phyloP scores from a whole-genome alignment of 2,113 vertebrate species.

The Gadus macrocephalus region DNA sequence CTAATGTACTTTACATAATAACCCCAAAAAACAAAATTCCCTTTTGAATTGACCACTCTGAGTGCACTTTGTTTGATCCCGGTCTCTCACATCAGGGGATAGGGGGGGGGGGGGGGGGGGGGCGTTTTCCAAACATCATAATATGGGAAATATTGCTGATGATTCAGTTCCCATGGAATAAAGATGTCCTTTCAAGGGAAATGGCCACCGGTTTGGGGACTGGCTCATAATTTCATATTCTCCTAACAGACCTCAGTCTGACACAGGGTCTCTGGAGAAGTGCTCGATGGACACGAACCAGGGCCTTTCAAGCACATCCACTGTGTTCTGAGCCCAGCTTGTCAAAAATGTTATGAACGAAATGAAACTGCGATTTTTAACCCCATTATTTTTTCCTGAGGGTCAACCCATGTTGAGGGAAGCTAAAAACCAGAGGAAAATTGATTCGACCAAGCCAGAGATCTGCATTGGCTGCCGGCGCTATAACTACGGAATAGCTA shows the following conservation, averaged over 20 bases:
- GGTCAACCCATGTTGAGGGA: too few relatives aligned
- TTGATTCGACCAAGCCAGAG: too few relatives aligned
- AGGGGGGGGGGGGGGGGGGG: not conserved
- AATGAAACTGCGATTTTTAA: too few relatives aligned
- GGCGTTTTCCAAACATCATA: not conserved
- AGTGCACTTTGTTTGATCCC: not conserved
- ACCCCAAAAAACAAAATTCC: too few relatives aligned
- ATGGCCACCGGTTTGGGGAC: constrained; percentile 2
- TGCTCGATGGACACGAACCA: not conserved
- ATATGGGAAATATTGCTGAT: constrained; percentile 34
- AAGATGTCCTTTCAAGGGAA: constrained; percentile 19
- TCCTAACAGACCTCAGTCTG: constrained; percentile 31
- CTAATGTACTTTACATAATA: too few relatives aligned
- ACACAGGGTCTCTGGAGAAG: constrained; percentile 1
- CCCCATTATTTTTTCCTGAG: too few relatives aligned
- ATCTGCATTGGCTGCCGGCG: too few relatives aligned
- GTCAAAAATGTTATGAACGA: too few relatives aligned
- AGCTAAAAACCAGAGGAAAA: too few relatives aligned
- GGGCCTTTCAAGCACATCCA: too few relatives aligned
- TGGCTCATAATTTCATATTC: constrained; percentile 8
- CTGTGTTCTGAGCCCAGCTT: too few relatives aligned
- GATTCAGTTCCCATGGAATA: constrained; percentile 47
- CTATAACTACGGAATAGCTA: too few relatives aligned
- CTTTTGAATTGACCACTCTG: not conserved
- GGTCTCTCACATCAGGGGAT: not conserved